Base-by-base conservation (phyloP, 2,797 vertebrate species). In the Lutjanus argentimaculatus region DNA sequence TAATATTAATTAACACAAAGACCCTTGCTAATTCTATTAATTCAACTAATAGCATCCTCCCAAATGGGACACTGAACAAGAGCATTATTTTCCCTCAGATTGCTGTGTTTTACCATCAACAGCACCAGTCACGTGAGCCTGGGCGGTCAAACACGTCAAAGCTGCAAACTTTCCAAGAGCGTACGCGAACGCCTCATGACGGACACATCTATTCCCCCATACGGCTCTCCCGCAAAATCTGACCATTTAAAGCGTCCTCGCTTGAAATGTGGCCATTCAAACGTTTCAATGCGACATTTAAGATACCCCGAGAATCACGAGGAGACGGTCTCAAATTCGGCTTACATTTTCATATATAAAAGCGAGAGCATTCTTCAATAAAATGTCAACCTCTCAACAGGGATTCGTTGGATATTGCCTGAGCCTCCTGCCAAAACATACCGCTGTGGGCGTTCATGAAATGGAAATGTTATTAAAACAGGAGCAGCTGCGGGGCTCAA, bases 151-250 rank as follows among this genome's bases (percentile, higher is more conserved):
- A 69, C 59, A 67, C 45, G 63, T 78, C 48, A 79, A 71, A 75
- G 57, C 67, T 83, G 67, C 63, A 43, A 83, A 85, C 76, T 84
- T 77, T 83, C 58, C 73, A 78, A 72, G 1, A 76, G 51, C 1
- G 7, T 36, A 25, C 30, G 22, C 10, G 1, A 42, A 30, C 0
- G 53, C 36, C 48, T 72, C 72, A 52, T 49, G 81, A 79, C 2
- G 9, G 46, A 36, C 19, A 30, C 11, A 57, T 14, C 25, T 25
- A 25, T 25, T 25, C 30, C 30, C 30, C 30, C 6, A 36, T 36
- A 36, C 30, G 4, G 30, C 4, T n/a, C 40, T 48, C 12, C 59
- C 10, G 3, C 19, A 4, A 56, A 49, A 12, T n/a, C 13, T 3
- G 1, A 6, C 70, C 0, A 13, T 48, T 82, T 69, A 59, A 82